These are phyloP conservation scores for Oophaga sylvatica DNA, from an alignment of 2,797 vertebrate species.

Conservation along the genomic window DNA sequence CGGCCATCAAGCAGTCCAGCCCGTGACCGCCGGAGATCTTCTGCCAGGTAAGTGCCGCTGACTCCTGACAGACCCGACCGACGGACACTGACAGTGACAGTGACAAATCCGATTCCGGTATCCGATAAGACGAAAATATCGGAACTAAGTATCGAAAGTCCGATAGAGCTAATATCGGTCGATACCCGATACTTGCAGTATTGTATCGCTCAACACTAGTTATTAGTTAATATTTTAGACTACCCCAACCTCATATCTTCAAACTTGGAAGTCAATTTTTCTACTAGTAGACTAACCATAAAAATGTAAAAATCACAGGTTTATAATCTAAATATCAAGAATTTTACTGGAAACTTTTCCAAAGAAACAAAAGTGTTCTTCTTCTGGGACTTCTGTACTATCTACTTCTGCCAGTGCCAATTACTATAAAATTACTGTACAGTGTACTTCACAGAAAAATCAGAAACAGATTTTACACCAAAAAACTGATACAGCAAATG, in stretches of 20 bases:
- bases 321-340: not conserved
- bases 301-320: not conserved
- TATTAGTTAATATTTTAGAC: too few species aligned
- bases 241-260: not conserved
- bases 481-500: conserved; percentile 49
- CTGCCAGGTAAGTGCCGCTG: too few species aligned
- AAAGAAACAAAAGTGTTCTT: not conserved
- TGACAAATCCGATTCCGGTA: too few species aligned
- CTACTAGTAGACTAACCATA: not conserved
- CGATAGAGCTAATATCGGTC: too few species aligned
- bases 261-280: not conserved
- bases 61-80: too few species aligned
- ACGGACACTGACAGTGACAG: too few species aligned
- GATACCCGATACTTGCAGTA: too few species aligned
- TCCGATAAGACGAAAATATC: too few species aligned
- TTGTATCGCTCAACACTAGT: too few species aligned
- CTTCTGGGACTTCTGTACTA: not conserved
- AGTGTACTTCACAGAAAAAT: not conserved
- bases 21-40: too few species aligned
- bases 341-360: not conserved
- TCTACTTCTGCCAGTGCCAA: conserved; percentile 1
- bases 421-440: conserved; percentile 30
- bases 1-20: too few species aligned
- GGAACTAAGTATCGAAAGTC: too few species aligned
- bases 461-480: conserved; percentile 27